Evolutionary conservation across 2,888 invertebrate genomes (phyloP).

Genomic region (Cheilosia urbana): DNA sequence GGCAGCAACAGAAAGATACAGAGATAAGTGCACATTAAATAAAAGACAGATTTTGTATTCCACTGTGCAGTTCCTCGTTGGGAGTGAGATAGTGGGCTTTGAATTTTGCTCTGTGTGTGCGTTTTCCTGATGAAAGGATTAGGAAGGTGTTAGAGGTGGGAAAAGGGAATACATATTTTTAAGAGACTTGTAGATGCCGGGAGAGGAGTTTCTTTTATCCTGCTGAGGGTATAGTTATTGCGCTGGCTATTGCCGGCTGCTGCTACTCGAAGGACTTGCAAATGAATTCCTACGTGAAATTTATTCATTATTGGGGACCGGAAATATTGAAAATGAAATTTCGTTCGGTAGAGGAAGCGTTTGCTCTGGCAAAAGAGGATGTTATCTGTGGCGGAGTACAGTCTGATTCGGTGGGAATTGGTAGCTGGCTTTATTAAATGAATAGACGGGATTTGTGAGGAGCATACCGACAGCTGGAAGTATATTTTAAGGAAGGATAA

Average conservation of each 20-base stretch:
- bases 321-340: slow-evolving; percentile 38
- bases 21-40: slow-evolving; percentile 73
- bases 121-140: slow-evolving; percentile 33
- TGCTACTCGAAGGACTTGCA: neutral
- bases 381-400: neutral
- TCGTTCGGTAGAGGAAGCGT: slow-evolving; percentile 5
- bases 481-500: no score
- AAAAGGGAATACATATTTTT: slow-evolving; percentile 40
- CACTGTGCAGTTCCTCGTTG: neutral
- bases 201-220: slow-evolving; percentile 33
- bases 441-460: no score
- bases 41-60: slow-evolving; percentile 58
- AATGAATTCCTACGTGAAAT: slow-evolving; percentile 47
- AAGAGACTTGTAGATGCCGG: slow-evolving; percentile 41
- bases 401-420: no score
- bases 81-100: neutral
- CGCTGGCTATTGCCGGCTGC: neutral
- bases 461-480: no score
- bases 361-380: neutral
- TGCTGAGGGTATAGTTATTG: neutral
- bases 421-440: no score
- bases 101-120: slow-evolving; percentile 9
- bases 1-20: slow-evolving; percentile 37
- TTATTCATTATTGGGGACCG: slow-evolving; percentile 42
- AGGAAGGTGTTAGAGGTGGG: slow-evolving; percentile 32